These are phyloP conservation scores for Watsonalla binaria DNA, from an alignment of 2,888 invertebrate species.

Conservation along the genomic window DNA sequence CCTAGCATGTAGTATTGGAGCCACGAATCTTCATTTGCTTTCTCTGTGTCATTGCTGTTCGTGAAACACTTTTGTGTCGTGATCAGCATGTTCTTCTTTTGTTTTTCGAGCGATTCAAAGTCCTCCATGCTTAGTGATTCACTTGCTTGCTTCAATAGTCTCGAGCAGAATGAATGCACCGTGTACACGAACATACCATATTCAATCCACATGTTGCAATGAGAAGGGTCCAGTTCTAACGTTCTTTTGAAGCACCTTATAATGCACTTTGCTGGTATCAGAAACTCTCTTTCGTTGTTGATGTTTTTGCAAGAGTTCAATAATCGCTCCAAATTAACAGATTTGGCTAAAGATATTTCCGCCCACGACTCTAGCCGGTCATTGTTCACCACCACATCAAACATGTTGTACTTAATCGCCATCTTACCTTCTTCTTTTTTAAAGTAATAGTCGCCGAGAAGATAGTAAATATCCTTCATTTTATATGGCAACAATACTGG, in stretches of 20 bases:
- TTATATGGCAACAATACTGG: slow-evolving; percentile 76
- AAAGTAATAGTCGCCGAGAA: slow-evolving; percentile 95
- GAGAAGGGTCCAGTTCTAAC: slow-evolving; percentile 84
- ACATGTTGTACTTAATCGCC: slow-evolving; percentile 88
- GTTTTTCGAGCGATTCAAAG: slow-evolving; percentile 85
- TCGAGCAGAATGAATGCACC: slow-evolving; percentile 93
- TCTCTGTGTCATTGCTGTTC: slow-evolving; percentile 70
- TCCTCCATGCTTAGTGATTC: slow-evolving; percentile 86
- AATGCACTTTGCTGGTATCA: slow-evolving; percentile 84
- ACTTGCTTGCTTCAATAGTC: slow-evolving; percentile 89
- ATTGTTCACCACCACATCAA: slow-evolving; percentile 90
- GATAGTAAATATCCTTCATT: slow-evolving; percentile 88
- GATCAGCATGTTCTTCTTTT: slow-evolving; percentile 88
- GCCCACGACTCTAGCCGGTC: slow-evolving; percentile 95
- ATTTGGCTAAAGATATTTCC: slow-evolving; percentile 89
- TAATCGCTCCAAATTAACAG: slow-evolving; percentile 87
- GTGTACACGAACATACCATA: slow-evolving; percentile 94
- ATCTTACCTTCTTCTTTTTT: slow-evolving; percentile 88
- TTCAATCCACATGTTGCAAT: slow-evolving; percentile 91
- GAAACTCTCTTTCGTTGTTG: slow-evolving; percentile 80
- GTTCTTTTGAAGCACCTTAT: slow-evolving; percentile 90
- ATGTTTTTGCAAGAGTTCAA: slow-evolving; percentile 85
- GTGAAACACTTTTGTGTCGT: slow-evolving; percentile 89
- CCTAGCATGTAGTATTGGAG: slow-evolving; percentile 97
- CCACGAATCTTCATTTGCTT: slow-evolving; percentile 91